A percentile compares a stretch with the other conserved stretches of the same genome.
phyloP scores from a whole-genome alignment of 2,888 invertebrate species.

The Lasioglossum leucozonium region DNA sequence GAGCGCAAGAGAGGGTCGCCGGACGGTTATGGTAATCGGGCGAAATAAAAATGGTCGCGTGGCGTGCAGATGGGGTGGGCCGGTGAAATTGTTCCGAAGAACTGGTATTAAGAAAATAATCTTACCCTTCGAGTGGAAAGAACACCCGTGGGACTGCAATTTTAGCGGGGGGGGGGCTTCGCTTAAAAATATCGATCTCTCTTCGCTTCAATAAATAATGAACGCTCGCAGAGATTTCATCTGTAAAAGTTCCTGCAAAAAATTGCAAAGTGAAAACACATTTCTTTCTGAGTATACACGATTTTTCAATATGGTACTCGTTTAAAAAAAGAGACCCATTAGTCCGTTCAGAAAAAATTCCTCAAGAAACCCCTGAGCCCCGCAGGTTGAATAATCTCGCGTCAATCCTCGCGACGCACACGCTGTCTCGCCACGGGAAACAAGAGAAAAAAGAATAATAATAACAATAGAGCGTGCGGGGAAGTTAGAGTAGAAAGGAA shows the following conservation, averaged over 20 bases:
- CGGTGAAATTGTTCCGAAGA: slow-evolving; percentile 21
- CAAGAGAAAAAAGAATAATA: not conserved
- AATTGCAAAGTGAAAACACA: no score
- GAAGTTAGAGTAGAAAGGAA: not conserved
- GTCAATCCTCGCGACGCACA: slow-evolving; percentile 9
- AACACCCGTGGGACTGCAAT: slow-evolving; percentile 2
- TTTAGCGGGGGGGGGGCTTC: not conserved
- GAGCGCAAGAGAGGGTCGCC: not conserved
- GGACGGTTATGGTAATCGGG: slow-evolving; percentile 23
- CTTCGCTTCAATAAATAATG: not conserved
- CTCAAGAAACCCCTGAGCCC: not conserved
- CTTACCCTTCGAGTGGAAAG: slow-evolving; percentile 5
- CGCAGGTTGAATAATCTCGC: slow-evolving; percentile 16
- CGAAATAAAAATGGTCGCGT: slow-evolving; percentile 35
- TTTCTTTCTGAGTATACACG: not conserved
- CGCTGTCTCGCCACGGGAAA: not conserved
- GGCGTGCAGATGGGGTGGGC: slow-evolving; percentile 11
- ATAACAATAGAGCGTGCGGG: not conserved
- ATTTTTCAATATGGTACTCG: not conserved
- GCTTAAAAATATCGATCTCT: not conserved
- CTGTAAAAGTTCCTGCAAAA: no score
- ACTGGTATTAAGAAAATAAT: slow-evolving; percentile 44
- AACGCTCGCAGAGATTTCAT: not conserved
- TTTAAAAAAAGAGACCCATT: not conserved
- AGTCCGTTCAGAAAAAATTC: not conserved